phyloP scores from a whole-genome alignment of 2,797 vertebrate genomes.

The Characodon lateralis region DNA sequence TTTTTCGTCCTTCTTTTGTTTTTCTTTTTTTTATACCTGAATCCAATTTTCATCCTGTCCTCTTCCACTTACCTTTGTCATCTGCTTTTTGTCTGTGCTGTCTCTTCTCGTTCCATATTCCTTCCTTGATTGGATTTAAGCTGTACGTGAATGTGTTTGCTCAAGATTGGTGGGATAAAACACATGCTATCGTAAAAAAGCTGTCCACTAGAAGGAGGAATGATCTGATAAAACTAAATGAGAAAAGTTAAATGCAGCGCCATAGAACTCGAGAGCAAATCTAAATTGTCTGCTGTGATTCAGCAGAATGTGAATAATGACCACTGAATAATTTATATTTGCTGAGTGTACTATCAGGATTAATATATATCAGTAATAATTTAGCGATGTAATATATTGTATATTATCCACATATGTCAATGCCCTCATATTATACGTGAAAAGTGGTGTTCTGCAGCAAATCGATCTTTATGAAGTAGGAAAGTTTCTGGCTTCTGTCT shows the following conservation, averaged over 20 bases:
- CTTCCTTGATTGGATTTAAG: neutral
- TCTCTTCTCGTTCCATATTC: constrained; percentile 15
- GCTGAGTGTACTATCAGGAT: constrained; percentile 51
- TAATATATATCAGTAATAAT: constrained; percentile 62
- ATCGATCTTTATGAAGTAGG: constrained; percentile 30
- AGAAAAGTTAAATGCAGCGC: constrained; percentile 18
- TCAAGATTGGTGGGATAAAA: constrained; percentile 10
- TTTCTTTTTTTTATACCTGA: neutral
- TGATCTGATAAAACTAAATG: constrained; percentile 38
- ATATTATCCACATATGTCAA: constrained; percentile 59
- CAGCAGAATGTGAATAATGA: constrained; percentile 65
- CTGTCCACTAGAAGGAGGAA: constrained; percentile 16
- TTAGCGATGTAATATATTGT: constrained; percentile 46
- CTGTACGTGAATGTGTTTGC: constrained; percentile 9
- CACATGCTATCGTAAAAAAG: constrained; percentile 29
- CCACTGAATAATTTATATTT: constrained; percentile 64
- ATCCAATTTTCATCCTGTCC: constrained; percentile 4
- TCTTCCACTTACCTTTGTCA: constrained; percentile 6
- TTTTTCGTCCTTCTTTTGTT: neutral
- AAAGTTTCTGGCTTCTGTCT: constrained; percentile 22
- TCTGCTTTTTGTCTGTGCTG: neutral
- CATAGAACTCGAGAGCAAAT: constrained; percentile 15
- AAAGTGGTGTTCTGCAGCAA: constrained; percentile 32
- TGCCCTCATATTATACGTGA: constrained; percentile 48
- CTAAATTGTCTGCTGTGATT: constrained; percentile 50